Conservation (phyloP, 2,797 vertebrate species). For the Arnoldichthys spilopterus region DNA sequence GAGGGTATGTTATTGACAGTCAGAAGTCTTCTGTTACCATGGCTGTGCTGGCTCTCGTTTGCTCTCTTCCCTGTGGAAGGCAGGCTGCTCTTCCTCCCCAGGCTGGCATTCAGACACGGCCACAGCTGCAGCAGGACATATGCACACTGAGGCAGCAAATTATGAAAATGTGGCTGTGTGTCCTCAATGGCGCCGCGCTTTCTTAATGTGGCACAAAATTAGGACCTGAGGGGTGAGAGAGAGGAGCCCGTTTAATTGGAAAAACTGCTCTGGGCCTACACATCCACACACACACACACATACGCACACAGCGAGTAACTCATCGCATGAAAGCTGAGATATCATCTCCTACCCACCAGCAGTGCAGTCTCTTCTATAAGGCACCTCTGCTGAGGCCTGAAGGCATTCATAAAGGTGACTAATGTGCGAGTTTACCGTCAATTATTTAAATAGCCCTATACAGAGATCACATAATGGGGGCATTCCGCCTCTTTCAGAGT, state of each 20-base stretch:
- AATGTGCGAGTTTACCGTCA: slow-evolving; percentile 84
- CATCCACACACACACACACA: slow-evolving; percentile 45
- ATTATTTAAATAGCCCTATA: slow-evolving; percentile 84
- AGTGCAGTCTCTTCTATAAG: slow-evolving; percentile 74
- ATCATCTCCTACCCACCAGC: slow-evolving; percentile 78
- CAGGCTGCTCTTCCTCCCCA: slow-evolving; percentile 69
- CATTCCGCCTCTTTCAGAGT: slow-evolving; percentile 70
- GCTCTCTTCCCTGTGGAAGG: slow-evolving; percentile 24
- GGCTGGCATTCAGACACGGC: slow-evolving; percentile 79
- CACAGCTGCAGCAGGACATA: slow-evolving; percentile 52
- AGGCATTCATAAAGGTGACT: slow-evolving; percentile 82
- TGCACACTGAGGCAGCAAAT: slow-evolving; percentile 74
- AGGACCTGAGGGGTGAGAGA: slow-evolving; percentile 81
- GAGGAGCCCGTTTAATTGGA: slow-evolving; percentile 81
- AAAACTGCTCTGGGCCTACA: slow-evolving; percentile 80
- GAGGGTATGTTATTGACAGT: not conserved
- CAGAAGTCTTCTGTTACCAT: not conserved
- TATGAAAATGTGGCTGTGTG: slow-evolving; percentile 85
- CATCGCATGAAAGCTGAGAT: slow-evolving; percentile 73
- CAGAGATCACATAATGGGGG: slow-evolving; percentile 72
- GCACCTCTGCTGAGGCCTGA: slow-evolving; percentile 75
- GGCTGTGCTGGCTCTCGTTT: slow-evolving; percentile 7
- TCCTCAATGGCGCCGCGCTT: slow-evolving; percentile 83
- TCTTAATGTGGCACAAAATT: slow-evolving; percentile 89
- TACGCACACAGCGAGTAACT: slow-evolving; percentile 46